These are phyloP conservation scores for Cyanistes caeruleus DNA, from an alignment of 2,113 vertebrate genomes.

Conservation along the genomic window DNA sequence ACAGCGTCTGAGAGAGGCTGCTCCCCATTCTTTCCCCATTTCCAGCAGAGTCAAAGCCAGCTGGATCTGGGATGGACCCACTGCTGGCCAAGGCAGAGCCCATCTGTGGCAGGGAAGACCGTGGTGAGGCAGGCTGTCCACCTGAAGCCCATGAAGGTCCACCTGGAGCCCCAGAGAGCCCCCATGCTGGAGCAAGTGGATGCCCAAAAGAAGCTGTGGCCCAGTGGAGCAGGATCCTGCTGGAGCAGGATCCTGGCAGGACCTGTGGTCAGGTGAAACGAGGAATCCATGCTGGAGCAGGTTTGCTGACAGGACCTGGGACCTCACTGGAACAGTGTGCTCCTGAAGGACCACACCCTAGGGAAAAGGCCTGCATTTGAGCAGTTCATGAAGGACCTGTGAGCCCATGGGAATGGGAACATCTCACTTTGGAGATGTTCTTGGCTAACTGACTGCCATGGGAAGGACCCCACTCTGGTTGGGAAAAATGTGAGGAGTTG, in stretches of 20 bases:
- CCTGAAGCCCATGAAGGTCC: background rate
- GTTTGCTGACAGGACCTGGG: background rate
- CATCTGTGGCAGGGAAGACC: background rate
- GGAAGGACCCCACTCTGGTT: no score
- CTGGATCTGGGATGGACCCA: background rate
- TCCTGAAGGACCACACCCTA: background rate
- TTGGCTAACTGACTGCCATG: background rate
- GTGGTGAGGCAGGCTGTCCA: background rate
- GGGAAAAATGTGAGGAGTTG: background rate
- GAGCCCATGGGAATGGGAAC: background rate
- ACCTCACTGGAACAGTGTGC: rapidly evolving
- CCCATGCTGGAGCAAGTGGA: no score
- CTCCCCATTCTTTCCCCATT: background rate
- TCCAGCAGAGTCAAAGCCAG: background rate
- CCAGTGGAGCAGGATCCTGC: no score
- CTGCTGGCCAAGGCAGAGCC: background rate
- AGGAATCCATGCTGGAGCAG: background rate
- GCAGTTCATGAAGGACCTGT: background rate
- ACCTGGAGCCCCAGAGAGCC: rapidly evolving
- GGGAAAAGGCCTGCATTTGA: rapidly evolving
- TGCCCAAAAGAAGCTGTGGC: no score
- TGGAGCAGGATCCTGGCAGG: background rate
- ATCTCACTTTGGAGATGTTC: background rate
- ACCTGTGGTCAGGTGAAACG: rapidly evolving
- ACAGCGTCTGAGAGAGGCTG: background rate